A percentile compares a stretch with the other conserved stretches of the same genome.
Evolutionary conservation across 2,797 vertebrate species (phyloP).

Genomic region (Sarcophilus harrisii): DNA sequence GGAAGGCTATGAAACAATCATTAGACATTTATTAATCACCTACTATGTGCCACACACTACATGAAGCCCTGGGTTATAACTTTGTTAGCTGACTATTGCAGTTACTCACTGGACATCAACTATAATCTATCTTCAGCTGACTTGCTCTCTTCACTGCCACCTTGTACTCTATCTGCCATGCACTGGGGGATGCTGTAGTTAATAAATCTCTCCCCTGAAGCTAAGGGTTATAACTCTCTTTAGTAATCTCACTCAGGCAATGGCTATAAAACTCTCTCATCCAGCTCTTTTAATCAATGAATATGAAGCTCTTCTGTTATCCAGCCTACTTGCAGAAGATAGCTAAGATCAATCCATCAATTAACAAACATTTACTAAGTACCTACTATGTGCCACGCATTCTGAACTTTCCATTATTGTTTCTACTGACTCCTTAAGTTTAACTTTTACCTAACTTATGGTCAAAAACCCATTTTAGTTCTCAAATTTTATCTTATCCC

Average conservation of each 20-base stretch:
- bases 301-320: not conserved
- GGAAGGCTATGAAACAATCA: not conserved
- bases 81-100: not conserved
- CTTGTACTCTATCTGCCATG: not conserved
- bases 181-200: not conserved
- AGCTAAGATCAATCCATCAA: not conserved
- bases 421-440: not conserved
- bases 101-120: not conserved
- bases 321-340: not conserved
- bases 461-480: not conserved
- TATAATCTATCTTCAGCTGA: not conserved
- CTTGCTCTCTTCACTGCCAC: not conserved
- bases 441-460: not conserved
- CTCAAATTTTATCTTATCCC: not conserved
- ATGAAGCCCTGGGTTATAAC: not conserved
- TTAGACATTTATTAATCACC: not conserved
- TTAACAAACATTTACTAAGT: not conserved
- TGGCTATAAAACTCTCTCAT: not conserved
- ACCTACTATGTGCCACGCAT: not conserved
- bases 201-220: not conserved
- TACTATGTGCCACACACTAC: not conserved
- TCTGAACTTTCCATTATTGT: not conserved
- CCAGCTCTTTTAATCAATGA: constrained; percentile 11
- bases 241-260: not conserved
- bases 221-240: not conserved